Conservation (phyloP, 1,140 invertebrate genomes). For the Philotrypesis tridentata region DNA sequence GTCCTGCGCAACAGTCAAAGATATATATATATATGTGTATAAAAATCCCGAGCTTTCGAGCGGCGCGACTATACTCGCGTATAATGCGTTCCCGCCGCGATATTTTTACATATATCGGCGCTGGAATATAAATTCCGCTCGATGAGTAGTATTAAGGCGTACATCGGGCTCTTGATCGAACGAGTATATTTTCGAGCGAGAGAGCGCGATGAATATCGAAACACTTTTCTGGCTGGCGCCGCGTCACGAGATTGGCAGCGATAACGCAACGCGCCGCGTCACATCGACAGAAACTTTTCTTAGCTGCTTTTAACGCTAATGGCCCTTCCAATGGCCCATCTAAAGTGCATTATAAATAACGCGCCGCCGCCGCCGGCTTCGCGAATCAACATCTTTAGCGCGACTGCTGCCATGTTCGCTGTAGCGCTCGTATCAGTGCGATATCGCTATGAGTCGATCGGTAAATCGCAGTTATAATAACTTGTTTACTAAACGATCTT, state of each 20-base stretch:
- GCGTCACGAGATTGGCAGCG: slow-evolving; percentile 26
- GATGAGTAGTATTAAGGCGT: not conserved
- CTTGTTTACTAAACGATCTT: not conserved
- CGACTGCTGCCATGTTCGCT: too few species aligned
- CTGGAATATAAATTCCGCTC: not conserved
- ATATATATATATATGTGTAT: too few species aligned
- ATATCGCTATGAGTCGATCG: not conserved
- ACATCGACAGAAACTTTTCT: slow-evolving; percentile 22
- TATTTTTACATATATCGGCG: not conserved
- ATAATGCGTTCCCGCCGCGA: too few species aligned
- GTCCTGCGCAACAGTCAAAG: too few species aligned
- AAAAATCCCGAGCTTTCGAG: too few species aligned
- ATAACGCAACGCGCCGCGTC: slow-evolving; percentile 12
- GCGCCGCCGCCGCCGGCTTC: too few species aligned
- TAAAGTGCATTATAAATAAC: slow-evolving; percentile 39
- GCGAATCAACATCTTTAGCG: not conserved
- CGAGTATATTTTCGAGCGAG: not conserved
- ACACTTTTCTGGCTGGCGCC: not conserved
- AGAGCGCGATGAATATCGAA: not conserved
- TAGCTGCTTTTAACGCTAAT: slow-evolving; percentile 36
- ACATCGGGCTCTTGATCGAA: not conserved
- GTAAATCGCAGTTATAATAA: slow-evolving; percentile 35
- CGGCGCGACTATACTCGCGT: too few species aligned
- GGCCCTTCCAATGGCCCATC: slow-evolving; percentile 26
- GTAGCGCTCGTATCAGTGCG: not conserved